phyloP scores from a whole-genome alignment of 2,888 invertebrate genomes.

The Callyntrura sp. region DNA sequence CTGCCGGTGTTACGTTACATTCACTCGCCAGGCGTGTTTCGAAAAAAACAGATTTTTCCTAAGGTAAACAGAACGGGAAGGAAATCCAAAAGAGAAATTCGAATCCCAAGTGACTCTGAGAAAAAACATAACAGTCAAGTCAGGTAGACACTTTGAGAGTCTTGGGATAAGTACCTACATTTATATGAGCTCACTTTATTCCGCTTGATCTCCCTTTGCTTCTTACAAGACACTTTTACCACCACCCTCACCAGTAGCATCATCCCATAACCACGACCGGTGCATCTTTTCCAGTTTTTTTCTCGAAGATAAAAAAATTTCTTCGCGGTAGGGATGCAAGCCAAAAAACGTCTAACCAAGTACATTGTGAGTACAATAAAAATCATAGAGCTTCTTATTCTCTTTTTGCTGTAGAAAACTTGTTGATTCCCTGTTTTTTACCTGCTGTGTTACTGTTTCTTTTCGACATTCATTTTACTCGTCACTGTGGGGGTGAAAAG shows the following conservation, averaged over 20 bases:
- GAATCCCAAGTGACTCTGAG: constrained; percentile 55
- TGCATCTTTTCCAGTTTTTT: not conserved
- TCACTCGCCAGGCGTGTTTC: not conserved
- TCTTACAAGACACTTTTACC: constrained; percentile 58
- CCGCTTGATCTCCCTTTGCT: constrained; percentile 58
- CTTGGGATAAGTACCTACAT: constrained; percentile 33
- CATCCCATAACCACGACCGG: not conserved
- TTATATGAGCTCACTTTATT: constrained; percentile 62
- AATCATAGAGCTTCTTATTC: constrained; percentile 19
- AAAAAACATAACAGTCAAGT: constrained; percentile 57
- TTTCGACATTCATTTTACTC: constrained; percentile 22
- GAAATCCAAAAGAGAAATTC: not conserved
- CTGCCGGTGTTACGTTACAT: not conserved
- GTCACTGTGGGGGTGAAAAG: constrained; percentile 30
- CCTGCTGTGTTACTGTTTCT: not conserved
- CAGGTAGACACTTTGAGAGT: constrained; percentile 58
- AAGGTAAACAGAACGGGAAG: not conserved
- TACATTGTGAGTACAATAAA: not conserved
- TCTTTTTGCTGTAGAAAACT: constrained; percentile 40
- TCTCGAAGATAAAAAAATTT: not conserved
- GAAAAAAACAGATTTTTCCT: not conserved
- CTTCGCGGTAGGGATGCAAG: constrained; percentile 39
- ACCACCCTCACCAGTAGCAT: constrained; percentile 20
- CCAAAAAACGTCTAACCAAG: not conserved
- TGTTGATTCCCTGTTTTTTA: constrained; percentile 60